Percentiles rank a stretch among this genome's conserved stretches.
These are phyloP conservation scores for Nomada ruficornis DNA, from an alignment of 2,888 invertebrate species.

Conservation along the genomic window DNA sequence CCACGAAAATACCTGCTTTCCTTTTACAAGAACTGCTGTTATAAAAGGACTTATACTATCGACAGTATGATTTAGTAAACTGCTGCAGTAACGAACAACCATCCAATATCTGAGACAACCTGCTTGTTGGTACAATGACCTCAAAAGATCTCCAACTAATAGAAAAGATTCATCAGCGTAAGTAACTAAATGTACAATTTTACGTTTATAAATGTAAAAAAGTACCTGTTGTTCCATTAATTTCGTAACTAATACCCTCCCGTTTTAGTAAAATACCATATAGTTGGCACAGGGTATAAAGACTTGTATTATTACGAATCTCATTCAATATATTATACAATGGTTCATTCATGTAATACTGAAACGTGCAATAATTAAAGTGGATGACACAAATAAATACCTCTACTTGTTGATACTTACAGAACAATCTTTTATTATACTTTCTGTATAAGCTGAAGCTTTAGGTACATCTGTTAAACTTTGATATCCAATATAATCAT, in stretches of 20 bases:
- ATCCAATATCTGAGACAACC: conserved; percentile 95
- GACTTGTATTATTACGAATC: conserved; percentile 88
- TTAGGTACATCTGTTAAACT: conserved; percentile 97
- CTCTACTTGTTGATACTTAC: conserved; percentile 77
- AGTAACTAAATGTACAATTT: background rate
- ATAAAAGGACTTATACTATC: conserved; percentile 99
- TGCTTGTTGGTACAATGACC: conserved; percentile 91
- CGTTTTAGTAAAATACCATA: conserved; percentile 92
- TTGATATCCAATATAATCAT: conserved; percentile 97
- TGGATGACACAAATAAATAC: background rate
- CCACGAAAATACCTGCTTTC: conserved; percentile 91
- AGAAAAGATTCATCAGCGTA: conserved; percentile 72
- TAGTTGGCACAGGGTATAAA: conserved; percentile 92
- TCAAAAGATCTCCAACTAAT: conserved; percentile 89
- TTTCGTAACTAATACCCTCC: conserved; percentile 92
- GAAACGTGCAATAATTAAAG: conserved; percentile 67
- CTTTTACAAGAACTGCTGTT: conserved; percentile 98
- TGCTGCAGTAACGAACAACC: conserved; percentile 97
- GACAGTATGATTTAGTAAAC: conserved; percentile 96
- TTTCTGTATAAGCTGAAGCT: conserved; percentile 90
- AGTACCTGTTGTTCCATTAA: conserved; percentile 85
- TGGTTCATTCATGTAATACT: conserved; percentile 88
- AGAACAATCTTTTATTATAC: conserved; percentile 84
- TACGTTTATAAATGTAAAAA: background rate
- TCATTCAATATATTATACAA: conserved; percentile 91